Base-by-base conservation (phyloP, 2,113 vertebrate species). In the Orycteropus afer region DNA sequence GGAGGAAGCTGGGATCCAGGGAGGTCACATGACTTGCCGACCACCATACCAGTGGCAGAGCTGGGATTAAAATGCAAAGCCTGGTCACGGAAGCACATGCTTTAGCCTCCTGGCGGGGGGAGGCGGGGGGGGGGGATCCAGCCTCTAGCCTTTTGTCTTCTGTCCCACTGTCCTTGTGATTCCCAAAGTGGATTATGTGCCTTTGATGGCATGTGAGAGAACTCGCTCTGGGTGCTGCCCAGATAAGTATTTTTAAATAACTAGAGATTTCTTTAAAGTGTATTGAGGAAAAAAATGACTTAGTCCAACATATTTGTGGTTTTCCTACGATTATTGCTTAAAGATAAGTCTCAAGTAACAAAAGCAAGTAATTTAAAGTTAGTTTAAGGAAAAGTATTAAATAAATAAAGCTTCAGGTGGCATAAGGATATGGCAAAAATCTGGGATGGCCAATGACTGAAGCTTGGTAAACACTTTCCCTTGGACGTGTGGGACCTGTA, bases 261-360 rank as follows among this genome's bases (percentile, higher is more conserved):
- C 45, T 55, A 86, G 78, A 20, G 93, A 86, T 90, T 92, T 93
- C 83, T 88, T 97, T 95, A 92, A 80, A 34, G 37, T 32, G 17
- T 49, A 42, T 59, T 34, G 6, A 37, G 37, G 32, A 13, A 49
- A 8, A 29, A 59, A 78, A 45, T 15, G 23, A 89, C 90, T 93
- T 83, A 57, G 79, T 69, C 76, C 57, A 18, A 80, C 79, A 77
- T 55, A 74, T 51, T 93, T 96, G 94, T 86, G 96, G 95, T 97
- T 97, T 96, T 85, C 77, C 86, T 92, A 82, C 37, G 69, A 79
- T 83, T 93, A 86, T 90, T 96, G 57, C 93, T 89, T 92, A 90
- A 92, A 85, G 65, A 25, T 93, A 95, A 93, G 55, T 73, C 89
- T 86, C 87, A 95, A 93, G 71, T 40, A 95, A 86, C 29, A 88